Percentiles rank a stretch among this genome's conserved stretches.
Conservation (phyloP, 2,888 invertebrate genomes). For the Cistogaster globosa region DNA sequence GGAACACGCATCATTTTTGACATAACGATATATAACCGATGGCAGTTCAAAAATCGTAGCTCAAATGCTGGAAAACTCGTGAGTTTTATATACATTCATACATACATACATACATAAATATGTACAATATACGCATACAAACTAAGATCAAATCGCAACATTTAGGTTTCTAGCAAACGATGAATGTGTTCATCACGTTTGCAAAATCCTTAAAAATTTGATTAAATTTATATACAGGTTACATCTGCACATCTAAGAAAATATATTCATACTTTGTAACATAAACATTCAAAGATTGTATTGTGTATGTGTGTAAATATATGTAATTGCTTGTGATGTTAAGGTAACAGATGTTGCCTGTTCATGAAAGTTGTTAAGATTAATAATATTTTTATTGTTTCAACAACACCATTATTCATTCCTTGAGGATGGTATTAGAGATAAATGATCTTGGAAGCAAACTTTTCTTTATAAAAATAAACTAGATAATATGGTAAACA, state of each 20-base stretch:
- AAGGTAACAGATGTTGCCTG: constrained; percentile 66
- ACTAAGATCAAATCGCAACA: not conserved
- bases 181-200: constrained; percentile 11
- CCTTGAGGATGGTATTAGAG: constrained; percentile 14
- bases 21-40: too few relatives aligned
- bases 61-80: too few relatives aligned
- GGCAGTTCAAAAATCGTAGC: too few relatives aligned
- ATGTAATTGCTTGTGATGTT: constrained; percentile 8
- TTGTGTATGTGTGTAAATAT: not conserved
- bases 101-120: too few relatives aligned
- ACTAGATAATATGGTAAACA: constrained; percentile 52
- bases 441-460: constrained; percentile 42
- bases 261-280: not conserved
- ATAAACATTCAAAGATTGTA: not conserved
- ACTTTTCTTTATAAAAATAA: constrained; percentile 51
- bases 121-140: not conserved
- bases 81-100: too few relatives aligned
- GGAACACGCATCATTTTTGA: too few relatives aligned
- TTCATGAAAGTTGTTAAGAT: constrained; percentile 63
- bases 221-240: too few relatives aligned
- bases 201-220: not conserved
- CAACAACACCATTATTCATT: constrained; percentile 50
- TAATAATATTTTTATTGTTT: constrained; percentile 68
- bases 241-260: not conserved
- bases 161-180: not conserved